Evolutionary conservation across 2,888 invertebrate species (phyloP), one percentile per base, ranked within the genome.

Genomic region (Pyrrhia umbra): DNA sequence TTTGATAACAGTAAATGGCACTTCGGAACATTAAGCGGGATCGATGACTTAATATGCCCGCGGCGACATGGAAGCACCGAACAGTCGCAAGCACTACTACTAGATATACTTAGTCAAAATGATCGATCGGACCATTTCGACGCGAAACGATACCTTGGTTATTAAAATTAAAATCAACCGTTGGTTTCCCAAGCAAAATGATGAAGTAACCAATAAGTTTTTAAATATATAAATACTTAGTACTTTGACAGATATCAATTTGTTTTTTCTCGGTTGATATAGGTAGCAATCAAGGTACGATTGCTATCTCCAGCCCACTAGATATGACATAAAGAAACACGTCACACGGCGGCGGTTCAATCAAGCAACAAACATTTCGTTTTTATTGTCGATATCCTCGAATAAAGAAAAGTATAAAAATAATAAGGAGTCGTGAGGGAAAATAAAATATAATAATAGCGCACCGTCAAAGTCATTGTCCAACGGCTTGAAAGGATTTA

Each of bases 371-470:
- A 85, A 89, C 89, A 90, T 92, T 91, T 89, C 88, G 81, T 85
- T 91, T 92, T 93, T 92, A 92, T 90, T 86, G 89, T 85, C 90
- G 88, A 92, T 92, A 91, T 90, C 87, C 86, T 89, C 88, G 85
- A 88, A 92, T 89, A 90, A 90, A 90, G 89, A 91, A 88, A 89
- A 86, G 86, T 89, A 91, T 92, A 90, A 92, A 92, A 93, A 93
- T 93, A 93, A 93, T 93, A 92, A 92, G 92, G 87, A 88, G 87
- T 85, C 85, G 87, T 82, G 83, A 85, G 82, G 86, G 86, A 87
- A 87, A 92, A 93, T 92, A 92, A 92, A 91, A 92, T 90, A 91
- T 91, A 92, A 92, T 91, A 90, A 92, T 88, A 87, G 86, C 80
- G 73, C 77, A 68, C 77, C 84, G 84, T 87, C 88, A 85, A 85